Evolutionary conservation across 2,797 vertebrate species (phyloP), one percentile per base, ranked within the genome.

Genomic region (Gallinago solitaria): DNA sequence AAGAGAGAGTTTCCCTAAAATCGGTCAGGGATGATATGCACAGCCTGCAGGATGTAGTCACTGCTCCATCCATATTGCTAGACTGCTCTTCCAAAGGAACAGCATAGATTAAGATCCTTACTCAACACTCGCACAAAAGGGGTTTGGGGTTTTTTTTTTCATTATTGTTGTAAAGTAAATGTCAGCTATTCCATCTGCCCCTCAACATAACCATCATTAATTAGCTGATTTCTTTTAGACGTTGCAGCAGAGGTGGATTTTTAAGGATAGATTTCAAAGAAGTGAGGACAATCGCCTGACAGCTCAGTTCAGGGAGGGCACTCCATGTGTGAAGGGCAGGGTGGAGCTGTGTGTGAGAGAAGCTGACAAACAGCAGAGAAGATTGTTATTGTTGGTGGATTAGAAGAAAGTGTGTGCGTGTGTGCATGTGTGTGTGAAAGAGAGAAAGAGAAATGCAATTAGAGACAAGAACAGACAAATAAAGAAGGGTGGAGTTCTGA

Each of bases 181-280:
- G 95, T 96, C 93, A 96, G 71, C 86, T 87, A 41, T 92, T 94
- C 94, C 96, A 95, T 97, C 94, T 96, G 94, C 96, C 90, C 95
- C 86, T 95, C 94, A 96, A 87, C 68, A 71, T 61, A 97, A 94
- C 81, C 54, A 6, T 92, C 65, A 90, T 92, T 97, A 97, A 97
- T 96, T 96, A 96, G 89, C 88, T 89, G 86, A 86, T 96, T 93
- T 96, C 86, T 93, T 95, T 89, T 63, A 95, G 89, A 65, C 9
- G 0, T 93, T 87, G 61, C 50, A 91, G 53, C 78, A 96, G 94
- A 94, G 93, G 90, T 96, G 78, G 75, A 89, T 91, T 96, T 96
- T 94, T 90, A 87, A 92, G 61, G 88, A 78, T 89, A 67, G 83
- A 96, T 96, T 94, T 95, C 90, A 95, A 89, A 90, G 93, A 87